Base-by-base conservation (phyloP, 2,888 invertebrate species). In the Adelognathus sp. region DNA sequence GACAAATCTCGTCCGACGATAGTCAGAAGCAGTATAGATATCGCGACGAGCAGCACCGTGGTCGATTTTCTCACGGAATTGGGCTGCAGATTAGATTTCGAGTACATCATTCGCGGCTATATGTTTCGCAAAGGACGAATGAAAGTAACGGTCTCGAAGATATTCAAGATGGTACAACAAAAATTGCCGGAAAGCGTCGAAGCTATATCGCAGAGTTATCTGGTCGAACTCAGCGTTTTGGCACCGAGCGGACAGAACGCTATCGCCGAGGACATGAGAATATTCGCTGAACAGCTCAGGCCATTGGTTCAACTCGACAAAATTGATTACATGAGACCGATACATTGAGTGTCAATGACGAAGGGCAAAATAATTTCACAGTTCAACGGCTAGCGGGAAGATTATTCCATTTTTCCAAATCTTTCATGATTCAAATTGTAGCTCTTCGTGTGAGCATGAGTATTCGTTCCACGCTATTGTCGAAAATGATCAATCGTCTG, bases 61-160 rank as follows among this genome's bases (percentile, higher is more conserved):
- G 95, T 97, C 0, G 97, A 98, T 83, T 99, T 98, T 88, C 94
- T 99, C 0, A 97, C 96, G 80, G 98, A 98, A 92, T 93, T 98
- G 82, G 98, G 98, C 0, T 97, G 97, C 86, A 93, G 97, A 73
- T 93, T 98, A 80, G 98, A 99, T 89, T 98, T 97, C 93, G 98
- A 99, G 92, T 98, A 97, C 89, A 96, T 97, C 84, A 95, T 97
- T 0, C 95, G 98, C 92, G 99, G 95, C 14, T 98, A 96, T 88
- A 97, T 98, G 96, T 98, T 98, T 88, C 94, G 98, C 74, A 99
- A 99, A 92, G 99, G 98, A 0, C 94, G 98, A 76, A 98, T 99
- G 97, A 99, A 99, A 92, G 96, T 98, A 18, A 98, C 98, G 0
- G 98, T 99, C 0, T 97, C 98, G 0, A 98, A 98, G 92, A 96